Conservation (phyloP, 2,888 invertebrate species). For the Esperia sulphurella region DNA sequence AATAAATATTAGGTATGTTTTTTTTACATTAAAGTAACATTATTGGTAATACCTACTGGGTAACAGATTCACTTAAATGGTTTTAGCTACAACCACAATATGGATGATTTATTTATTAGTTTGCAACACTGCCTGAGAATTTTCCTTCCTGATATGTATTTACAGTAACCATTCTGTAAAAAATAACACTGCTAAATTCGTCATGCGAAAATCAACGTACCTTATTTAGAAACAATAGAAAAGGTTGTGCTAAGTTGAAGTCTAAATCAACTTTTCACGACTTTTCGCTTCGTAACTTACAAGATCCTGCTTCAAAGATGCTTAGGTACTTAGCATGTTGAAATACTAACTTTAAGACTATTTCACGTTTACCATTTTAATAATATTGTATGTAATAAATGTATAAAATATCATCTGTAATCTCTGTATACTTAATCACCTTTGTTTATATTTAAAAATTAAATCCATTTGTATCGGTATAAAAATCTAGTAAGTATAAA, state of each 20-base stretch:
- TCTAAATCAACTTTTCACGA: conserved; percentile 33
- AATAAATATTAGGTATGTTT: no score
- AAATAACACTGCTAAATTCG: conserved; percentile 20
- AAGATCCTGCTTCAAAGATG: conserved; percentile 35
- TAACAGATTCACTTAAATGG: background rate
- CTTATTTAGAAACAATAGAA: conserved; percentile 13
- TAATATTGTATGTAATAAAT: conserved; percentile 79
- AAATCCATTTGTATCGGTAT: conserved; percentile 80
- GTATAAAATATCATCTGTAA: conserved; percentile 80
- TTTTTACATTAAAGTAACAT: background rate
- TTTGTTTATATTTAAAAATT: conserved; percentile 78
- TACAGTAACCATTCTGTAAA: conserved; percentile 55
- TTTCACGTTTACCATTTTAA: conserved; percentile 70
- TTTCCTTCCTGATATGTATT: conserved; percentile 68
- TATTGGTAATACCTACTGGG: background rate
- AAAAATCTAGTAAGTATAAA: conserved; percentile 78
- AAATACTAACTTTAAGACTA: conserved; percentile 70
- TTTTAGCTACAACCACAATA: conserved; percentile 13
- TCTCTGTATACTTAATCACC: conserved; percentile 79
- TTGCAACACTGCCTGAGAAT: conserved; percentile 50
- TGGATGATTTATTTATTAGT: conserved; percentile 11
- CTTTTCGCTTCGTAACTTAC: conserved; percentile 24
- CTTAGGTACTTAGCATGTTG: conserved; percentile 54
- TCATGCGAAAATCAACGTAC: conserved; percentile 3
- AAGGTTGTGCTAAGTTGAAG: conserved; percentile 35